These are phyloP conservation scores for Bostrychus sinensis DNA, from an alignment of 2,113 vertebrate species.

Conservation along the genomic window DNA sequence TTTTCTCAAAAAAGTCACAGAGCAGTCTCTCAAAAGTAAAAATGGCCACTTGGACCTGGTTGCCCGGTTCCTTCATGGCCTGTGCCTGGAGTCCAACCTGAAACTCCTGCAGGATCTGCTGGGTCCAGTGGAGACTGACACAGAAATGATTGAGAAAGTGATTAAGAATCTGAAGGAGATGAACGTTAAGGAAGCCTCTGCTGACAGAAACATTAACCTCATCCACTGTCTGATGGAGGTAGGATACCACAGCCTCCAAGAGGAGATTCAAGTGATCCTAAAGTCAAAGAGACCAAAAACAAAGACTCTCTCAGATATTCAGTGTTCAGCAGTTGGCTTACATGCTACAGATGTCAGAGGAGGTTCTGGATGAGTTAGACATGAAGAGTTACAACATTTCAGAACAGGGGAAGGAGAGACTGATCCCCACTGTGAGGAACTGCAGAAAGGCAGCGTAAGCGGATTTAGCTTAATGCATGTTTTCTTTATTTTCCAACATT, in stretches of 20 bases:
- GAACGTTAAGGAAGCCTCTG: background rate
- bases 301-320: background rate
- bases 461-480: background rate
- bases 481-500: background rate
- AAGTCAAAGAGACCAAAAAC: background rate
- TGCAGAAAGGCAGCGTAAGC: slow-evolving; percentile 12
- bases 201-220: slow-evolving; percentile 3
- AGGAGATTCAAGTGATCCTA: background rate
- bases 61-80: background rate
- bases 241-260: background rate
- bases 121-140: background rate
- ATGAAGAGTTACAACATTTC: background rate
- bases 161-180: slow-evolving; percentile 4
- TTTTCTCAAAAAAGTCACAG: background rate
- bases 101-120: background rate
- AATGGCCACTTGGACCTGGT: slow-evolving; percentile 8
- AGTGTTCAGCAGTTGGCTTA: slow-evolving; percentile 3
- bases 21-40: background rate
- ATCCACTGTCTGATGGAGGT: slow-evolving; percentile 3
- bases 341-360: slow-evolving; percentile 5
- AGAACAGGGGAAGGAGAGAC: background rate
- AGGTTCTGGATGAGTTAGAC: background rate
- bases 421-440: background rate
- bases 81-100: slow-evolving; percentile 1
- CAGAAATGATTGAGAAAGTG: background rate